Evolutionary conservation across 2,113 vertebrate species (phyloP).

Genomic region (Sturnus vulgaris): DNA sequence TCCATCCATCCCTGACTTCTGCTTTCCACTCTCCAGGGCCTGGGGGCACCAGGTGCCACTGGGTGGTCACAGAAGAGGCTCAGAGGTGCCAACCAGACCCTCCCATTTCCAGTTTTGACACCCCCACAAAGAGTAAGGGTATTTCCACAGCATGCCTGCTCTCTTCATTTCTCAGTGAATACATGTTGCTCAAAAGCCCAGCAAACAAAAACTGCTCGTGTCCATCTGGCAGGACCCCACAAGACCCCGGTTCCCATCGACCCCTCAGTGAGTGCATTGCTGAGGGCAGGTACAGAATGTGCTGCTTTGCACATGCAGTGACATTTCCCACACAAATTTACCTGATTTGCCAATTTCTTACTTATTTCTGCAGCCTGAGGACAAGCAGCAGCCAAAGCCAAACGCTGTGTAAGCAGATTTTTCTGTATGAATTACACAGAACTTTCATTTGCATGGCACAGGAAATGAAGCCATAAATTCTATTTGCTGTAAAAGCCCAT

Average conservation of each 20-base stretch:
- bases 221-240: no score
- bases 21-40: neutral
- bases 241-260: neutral
- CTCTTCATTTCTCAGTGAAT: neutral
- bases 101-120: neutral
- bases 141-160: neutral
- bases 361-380: neutral
- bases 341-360: neutral
- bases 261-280: neutral
- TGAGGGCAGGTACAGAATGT: neutral
- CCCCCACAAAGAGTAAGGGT: neutral
- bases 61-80: neutral
- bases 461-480: conserved; percentile 26
- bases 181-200: neutral
- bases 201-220: neutral
- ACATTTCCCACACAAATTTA: neutral
- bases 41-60: no score
- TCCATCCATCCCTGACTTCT: neutral
- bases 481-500: conserved; percentile 30
- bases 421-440: neutral
- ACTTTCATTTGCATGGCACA: conserved; percentile 10
- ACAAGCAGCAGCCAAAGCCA: neutral
- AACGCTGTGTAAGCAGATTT: neutral
- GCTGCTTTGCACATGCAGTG: neutral
- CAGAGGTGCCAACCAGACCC: neutral